phyloP scores from a whole-genome alignment of 1,140 invertebrate species.

The Calephelis virginiensis region DNA sequence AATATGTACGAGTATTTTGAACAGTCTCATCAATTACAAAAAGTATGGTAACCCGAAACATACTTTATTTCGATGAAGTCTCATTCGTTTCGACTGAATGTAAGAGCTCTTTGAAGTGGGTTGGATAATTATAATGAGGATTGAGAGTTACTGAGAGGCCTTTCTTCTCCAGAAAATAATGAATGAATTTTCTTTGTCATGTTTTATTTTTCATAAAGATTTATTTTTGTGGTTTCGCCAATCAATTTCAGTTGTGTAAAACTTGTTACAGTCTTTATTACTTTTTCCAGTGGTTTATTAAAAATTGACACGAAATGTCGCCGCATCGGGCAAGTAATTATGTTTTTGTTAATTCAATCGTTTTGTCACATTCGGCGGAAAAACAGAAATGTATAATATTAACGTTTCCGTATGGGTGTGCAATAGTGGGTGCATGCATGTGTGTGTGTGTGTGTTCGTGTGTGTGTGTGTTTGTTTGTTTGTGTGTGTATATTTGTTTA shows the following conservation, averaged over 20 bases:
- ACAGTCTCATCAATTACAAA: neutral
- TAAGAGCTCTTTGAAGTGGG: conserved; percentile 12
- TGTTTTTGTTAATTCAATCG: too few relatives aligned
- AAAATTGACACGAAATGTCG: too few relatives aligned
- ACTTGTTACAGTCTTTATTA: too few relatives aligned
- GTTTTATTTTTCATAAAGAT: neutral
- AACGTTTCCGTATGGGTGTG: too few relatives aligned
- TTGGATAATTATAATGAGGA: conserved; percentile 1
- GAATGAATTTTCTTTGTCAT: conserved; percentile 1
- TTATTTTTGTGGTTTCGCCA: neutral
- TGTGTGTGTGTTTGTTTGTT: too few relatives aligned
- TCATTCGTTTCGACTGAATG: conserved; percentile 5
- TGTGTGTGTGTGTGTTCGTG: too few relatives aligned
- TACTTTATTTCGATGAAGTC: conserved; percentile 4
- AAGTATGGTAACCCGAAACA: neutral
- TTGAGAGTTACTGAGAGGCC: neutral
- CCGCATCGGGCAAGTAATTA: too few relatives aligned
- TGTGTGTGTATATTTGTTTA: too few relatives aligned
- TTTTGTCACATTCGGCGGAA: too few relatives aligned
- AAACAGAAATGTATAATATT: too few relatives aligned
- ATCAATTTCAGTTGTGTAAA: neutral
- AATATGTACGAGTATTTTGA: neutral
- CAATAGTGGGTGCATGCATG: too few relatives aligned
- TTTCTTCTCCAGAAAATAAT: neutral
- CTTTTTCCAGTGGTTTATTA: too few relatives aligned